Evolutionary conservation across 1,140 invertebrate species (phyloP), one percentile per base, ranked within the genome.

Genomic region (Camponotus pennsylvanicus): DNA sequence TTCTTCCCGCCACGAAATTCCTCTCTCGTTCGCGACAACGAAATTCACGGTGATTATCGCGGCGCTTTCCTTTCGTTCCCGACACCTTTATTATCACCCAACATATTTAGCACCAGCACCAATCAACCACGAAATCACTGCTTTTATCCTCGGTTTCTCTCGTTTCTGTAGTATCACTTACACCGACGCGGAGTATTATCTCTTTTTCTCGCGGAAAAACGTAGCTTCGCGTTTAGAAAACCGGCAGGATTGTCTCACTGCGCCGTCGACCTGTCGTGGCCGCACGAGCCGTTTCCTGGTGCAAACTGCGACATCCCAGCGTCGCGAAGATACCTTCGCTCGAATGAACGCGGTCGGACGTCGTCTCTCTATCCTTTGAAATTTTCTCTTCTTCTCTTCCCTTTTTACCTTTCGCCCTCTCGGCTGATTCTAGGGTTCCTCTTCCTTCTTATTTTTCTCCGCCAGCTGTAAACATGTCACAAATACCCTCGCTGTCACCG

Each of bases 91-190:
- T 42, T 45, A 89, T 89, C 88, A 89, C 84, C 59, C 67, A 42
- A 88, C 66, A 34, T 21, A 59, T 71, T 42, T 71, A 86, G 52
- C 87, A 89, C 85, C 87, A 88, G 69, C 77, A 73, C 75, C 67
- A 73, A 87, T 37, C 83, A 83, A 88, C 6, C 88, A 89, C 89
- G 34, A 42, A 85, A 88, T 86, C 86, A 90, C 89, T 67, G 49
- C 13, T 73, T 77, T 86, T 76, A 80, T 66, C 57, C 67, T 59
- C 9, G 66, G 34, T 86, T 85, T 61, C 45, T 45, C 40, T 69
- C 57, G 27, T 8, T n/a, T n/a, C 27, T 49, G 9, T 42, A 61
- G 18, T 32, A 70, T 77, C 69, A 82, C 87, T 69, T 63, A 21
- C 59, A 71, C 79, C 59, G 57, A 52, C 75, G 71, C 34, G 15